A percentile compares a stretch with the other conserved stretches of the same genome.
These are phyloP conservation scores for Drosophila pachea DNA, from an alignment of 1,140 invertebrate genomes.

Conservation along the genomic window DNA sequence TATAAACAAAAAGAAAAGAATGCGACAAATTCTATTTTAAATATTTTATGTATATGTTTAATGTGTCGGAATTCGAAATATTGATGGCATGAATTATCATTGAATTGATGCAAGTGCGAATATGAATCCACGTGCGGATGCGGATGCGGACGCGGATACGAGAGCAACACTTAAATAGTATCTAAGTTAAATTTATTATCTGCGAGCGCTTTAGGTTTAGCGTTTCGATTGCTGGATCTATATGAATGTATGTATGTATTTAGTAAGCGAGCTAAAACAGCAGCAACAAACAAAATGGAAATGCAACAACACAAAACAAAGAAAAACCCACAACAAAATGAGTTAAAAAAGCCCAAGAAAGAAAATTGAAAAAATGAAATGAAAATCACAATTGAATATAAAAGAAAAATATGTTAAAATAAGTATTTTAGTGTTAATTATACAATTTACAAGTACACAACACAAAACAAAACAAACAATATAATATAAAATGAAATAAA, in stretches of 20 bases:
- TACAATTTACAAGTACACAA: conserved; percentile 78
- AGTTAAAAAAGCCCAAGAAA: conserved; percentile 46
- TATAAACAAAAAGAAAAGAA: conserved; percentile 6
- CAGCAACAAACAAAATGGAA: conserved; percentile 47
- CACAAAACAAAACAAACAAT: conserved; percentile 60
- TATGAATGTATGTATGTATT: conserved; percentile 57
- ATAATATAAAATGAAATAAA: conserved; percentile 79
- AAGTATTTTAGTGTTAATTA: conserved; percentile 79
- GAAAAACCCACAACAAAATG: conserved; percentile 55
- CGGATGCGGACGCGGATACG: conserved; percentile 24
- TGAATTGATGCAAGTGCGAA: conserved; percentile 41
- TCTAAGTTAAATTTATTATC: conserved; percentile 71
- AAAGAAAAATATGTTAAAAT: conserved; percentile 73
- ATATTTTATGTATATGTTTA: conserved; percentile 71
- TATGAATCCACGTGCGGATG: too few species aligned
- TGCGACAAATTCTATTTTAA: conserved; percentile 66
- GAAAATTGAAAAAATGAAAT: conserved; percentile 29
- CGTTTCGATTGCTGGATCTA: conserved; percentile 72
- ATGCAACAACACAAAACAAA: conserved; percentile 16
- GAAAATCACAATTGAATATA: conserved; percentile 66
- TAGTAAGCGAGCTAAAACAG: conserved; percentile 54
- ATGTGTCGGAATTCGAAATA: conserved; percentile 72
- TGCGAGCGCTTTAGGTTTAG: conserved; percentile 61
- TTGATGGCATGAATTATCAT: conserved; percentile 57
- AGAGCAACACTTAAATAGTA: conserved; percentile 67